Conservation (phyloP, 2,113 vertebrate species). For the Aegypius monachus region DNA sequence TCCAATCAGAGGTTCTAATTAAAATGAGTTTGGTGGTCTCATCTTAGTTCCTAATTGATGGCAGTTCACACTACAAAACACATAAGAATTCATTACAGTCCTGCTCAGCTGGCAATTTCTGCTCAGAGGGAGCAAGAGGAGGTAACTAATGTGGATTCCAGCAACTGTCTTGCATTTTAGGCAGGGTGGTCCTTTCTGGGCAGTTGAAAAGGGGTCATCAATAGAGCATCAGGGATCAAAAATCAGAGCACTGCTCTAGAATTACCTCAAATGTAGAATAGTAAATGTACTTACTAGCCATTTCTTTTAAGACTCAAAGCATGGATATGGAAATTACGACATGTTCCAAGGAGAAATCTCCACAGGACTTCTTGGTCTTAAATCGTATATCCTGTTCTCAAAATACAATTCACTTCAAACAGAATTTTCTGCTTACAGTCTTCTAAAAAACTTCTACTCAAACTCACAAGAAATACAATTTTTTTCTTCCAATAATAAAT, state of each 20-base stretch:
- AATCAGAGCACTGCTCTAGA: neutral
- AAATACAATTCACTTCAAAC: neutral
- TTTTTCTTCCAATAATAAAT: neutral
- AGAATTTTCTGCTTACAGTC: neutral
- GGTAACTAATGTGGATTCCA: neutral
- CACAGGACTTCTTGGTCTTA: neutral
- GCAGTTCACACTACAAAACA: conserved; percentile 35
- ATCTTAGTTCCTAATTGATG: conserved; percentile 41
- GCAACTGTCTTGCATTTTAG: neutral
- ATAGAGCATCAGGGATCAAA: neutral
- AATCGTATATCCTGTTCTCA: neutral
- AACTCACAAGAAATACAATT: neutral
- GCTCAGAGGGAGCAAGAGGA: neutral
- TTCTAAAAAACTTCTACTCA: neutral
- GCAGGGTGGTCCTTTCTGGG: neutral
- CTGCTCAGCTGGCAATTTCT: conserved; percentile 25
- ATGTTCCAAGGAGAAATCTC: neutral
- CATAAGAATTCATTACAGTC: neutral
- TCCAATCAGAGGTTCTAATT: conserved; percentile 53
- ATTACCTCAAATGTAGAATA: neutral
- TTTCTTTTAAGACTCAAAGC: neutral
- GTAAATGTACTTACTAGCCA: neutral
- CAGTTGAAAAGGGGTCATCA: neutral
- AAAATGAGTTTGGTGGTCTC: conserved; percentile 50
- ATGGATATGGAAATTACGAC: neutral